phyloP scores from a whole-genome alignment of 2,113 vertebrate genomes.

The Saimiri boliviensis region DNA sequence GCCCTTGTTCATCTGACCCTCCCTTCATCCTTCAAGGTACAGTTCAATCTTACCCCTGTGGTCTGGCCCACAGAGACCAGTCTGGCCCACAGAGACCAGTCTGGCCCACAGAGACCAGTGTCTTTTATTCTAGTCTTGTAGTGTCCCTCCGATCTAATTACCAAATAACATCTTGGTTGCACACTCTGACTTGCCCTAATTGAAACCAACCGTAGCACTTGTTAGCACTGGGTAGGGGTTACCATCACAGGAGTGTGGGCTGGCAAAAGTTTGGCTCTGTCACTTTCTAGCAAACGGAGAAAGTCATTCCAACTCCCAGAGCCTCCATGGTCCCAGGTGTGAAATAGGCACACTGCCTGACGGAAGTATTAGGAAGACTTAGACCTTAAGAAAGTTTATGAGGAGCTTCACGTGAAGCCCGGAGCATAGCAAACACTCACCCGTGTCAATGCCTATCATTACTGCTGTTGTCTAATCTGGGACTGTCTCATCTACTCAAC shows the following conservation, averaged over 20 bases:
- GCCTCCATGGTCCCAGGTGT: neutral
- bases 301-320: neutral
- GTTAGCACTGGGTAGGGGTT: neutral
- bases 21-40: neutral
- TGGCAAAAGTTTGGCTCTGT: neutral
- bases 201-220: neutral
- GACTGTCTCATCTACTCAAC: neutral
- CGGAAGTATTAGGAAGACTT: neutral
- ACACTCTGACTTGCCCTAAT: neutral
- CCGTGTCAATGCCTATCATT: fast-evolving
- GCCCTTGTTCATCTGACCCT: neutral
- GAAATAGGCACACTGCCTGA: neutral
- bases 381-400: fast-evolving
- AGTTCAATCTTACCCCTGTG: neutral
- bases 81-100: neutral
- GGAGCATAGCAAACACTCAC: fast-evolving
- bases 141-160: neutral
- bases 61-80: neutral
- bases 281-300: neutral
- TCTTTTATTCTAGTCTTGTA: neutral
- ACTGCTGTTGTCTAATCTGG: neutral
- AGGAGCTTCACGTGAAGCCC: fast-evolving
- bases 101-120: neutral
- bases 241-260: neutral
- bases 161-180: neutral